Percentiles rank a stretch among this genome's conserved stretches.
phyloP scores from a whole-genome alignment of 1,140 invertebrate species.

The Megathymus violae region DNA sequence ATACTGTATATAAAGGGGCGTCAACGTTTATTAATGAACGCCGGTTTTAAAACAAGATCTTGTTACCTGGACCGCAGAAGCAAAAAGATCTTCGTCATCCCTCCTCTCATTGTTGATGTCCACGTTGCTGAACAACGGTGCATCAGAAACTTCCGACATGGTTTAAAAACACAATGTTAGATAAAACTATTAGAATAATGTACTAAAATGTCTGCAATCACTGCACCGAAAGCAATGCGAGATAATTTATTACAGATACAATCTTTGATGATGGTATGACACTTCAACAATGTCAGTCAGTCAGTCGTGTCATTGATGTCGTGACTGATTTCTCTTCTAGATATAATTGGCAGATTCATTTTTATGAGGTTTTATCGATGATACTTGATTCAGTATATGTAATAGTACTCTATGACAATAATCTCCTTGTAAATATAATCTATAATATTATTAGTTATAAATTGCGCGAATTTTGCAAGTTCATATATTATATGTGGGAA shows the following conservation, averaged over 20 bases:
- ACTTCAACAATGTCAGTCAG: conserved; percentile 31
- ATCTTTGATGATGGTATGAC: conserved; percentile 44
- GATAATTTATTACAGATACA: conserved; percentile 56
- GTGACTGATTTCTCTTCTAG: no score
- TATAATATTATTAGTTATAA: no score
- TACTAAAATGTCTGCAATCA: conserved; percentile 40
- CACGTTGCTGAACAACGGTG: conserved; percentile 89
- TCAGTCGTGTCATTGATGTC: conserved; percentile 7
- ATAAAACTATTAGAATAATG: conserved; percentile 15
- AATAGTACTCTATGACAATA: no score
- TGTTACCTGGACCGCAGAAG: conserved; percentile 90
- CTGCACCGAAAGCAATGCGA: conserved; percentile 56
- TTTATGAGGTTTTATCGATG: no score
- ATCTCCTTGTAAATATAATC: no score
- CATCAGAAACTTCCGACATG: conserved; percentile 87
- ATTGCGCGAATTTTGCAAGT: no score
- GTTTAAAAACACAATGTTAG: conserved; percentile 47
- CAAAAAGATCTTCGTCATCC: conserved; percentile 91
- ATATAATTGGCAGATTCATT: no score
- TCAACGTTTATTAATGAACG: conserved; percentile 52
- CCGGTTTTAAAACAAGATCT: conserved; percentile 64
- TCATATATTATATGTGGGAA: no score
- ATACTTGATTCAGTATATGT: no score
- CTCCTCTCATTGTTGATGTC: conserved; percentile 88
- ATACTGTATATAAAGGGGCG: conserved; percentile 59